Evolutionary conservation across 1,140 invertebrate genomes (phyloP), one percentile per base, ranked within the genome.

Genomic region (Zaprionus camerounensis): DNA sequence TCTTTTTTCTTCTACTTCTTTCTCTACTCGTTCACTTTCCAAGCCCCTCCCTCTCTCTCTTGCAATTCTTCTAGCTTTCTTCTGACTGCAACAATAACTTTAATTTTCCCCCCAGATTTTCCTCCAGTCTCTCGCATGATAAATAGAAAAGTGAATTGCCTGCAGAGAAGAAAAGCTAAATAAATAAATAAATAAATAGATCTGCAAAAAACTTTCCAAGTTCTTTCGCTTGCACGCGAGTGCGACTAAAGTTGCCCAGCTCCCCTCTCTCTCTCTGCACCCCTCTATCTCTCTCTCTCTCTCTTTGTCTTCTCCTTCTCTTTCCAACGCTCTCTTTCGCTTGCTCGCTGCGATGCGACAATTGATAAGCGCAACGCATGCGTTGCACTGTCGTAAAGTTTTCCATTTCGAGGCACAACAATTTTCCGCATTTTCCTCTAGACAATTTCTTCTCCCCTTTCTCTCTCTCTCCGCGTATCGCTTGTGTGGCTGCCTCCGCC

Each of bases 101-200:
- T 71, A 71, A 82, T 71, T 62, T 87, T n/a, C 58, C 49, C 22
- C 57, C n/a, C 41, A 17, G 31, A 34, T n/a, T 41, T 41, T 46
- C 41, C 41, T 7, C 41, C 0, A 46, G n/a, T 46, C 17, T 41
- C 79, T 86, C 71, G 81, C 79, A 71, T 81, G 83, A 83, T 83
- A 84, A 77, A 81, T 68, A 73, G 77, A 84, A 83, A 83, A 83
- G 81, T 83, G 81, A 84, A 83, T 83, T 83, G 81, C 64, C 72
- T 66, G 65, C 71, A 69, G 67, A 62, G 41, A 17, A 51, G 31
- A 62, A 80, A 38, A 70, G 31, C 66, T 63, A 77, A 69, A 82
- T 62, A 71, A 46, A 80, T 74, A 64, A 20, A 38, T 22, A 44
- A 59, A 66, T 34, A 61, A 68, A 65, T 34, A 41, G 51, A 26